A percentile compares a stretch with the other conserved stretches of the same genome.
Evolutionary conservation across 2,113 vertebrate genomes (phyloP).

Genomic region (Perca flavescens): DNA sequence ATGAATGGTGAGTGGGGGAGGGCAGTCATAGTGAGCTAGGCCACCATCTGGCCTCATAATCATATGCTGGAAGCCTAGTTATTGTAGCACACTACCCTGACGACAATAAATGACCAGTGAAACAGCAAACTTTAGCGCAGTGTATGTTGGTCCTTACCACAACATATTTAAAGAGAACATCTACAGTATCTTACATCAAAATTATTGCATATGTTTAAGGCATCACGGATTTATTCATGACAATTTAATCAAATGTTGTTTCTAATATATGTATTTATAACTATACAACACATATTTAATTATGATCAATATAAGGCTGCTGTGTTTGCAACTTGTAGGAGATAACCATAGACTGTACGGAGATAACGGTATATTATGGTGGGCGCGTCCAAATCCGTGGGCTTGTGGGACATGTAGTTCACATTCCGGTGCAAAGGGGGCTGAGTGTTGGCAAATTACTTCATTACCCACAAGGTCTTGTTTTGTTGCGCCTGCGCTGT

Average conservation of each 20-base stretch:
- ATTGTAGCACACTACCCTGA: slow-evolving; percentile 25
- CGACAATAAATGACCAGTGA: slow-evolving; percentile 7
- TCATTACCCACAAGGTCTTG: slow-evolving; percentile 60
- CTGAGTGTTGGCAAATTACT: background rate
- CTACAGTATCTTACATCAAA: background rate
- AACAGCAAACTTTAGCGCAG: background rate
- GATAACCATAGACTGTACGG: slow-evolving; percentile 5
- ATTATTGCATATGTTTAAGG: background rate
- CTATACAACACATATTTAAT: no score
- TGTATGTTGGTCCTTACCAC: background rate
- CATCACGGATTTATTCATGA: background rate
- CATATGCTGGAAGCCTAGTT: slow-evolving; percentile 56
- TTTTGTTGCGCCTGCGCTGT: slow-evolving; percentile 63
- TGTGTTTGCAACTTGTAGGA: slow-evolving; percentile 33
- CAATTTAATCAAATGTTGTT: background rate
- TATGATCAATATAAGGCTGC: background rate
- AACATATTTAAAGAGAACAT: background rate
- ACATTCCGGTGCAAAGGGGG: accelerated
- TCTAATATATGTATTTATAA: background rate
- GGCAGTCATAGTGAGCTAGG: slow-evolving; percentile 46
- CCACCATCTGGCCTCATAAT: slow-evolving; percentile 78
- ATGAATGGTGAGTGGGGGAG: slow-evolving; percentile 66
- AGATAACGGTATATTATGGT: slow-evolving; percentile 14
- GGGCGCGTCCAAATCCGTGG: background rate
- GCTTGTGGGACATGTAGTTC: slow-evolving; percentile 65